A percentile compares a stretch with the other conserved stretches of the same genome.
Conservation (phyloP, 2,113 vertebrate species). For the Cricetomys ansorgei region DNA sequence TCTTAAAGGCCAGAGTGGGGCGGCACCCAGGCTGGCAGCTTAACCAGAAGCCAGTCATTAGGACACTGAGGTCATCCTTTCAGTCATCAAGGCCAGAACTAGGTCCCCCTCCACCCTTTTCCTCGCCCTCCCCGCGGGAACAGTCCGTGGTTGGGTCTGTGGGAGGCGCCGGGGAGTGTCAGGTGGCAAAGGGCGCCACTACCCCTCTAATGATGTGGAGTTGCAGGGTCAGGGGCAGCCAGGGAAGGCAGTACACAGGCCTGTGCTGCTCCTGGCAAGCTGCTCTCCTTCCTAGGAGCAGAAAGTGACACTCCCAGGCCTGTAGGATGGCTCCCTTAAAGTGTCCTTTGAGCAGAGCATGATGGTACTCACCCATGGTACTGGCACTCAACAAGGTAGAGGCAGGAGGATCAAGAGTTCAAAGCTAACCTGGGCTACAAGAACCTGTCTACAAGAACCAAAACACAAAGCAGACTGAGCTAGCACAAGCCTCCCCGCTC, state of each 20-base stretch:
- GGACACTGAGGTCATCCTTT: conserved; percentile 40
- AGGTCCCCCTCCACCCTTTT: conserved; percentile 11
- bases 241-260: not conserved
- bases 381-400: not conserved
- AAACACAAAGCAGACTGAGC: too few relatives aligned
- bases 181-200: not conserved
- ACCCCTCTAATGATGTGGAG: not conserved
- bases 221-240: not conserved
- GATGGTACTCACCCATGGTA: fast-evolving
- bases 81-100: conserved; percentile 38
- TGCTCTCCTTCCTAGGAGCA: not conserved
- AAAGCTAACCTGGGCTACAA: not conserved
- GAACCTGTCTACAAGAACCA: not conserved
- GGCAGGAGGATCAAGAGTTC: not conserved
- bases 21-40: not conserved
- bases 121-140: conserved; percentile 50
- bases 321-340: not conserved
- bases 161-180: not conserved
- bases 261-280: not conserved
- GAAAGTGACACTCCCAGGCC: not conserved
- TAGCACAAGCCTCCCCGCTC: not conserved
- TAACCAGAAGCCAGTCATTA: conserved; percentile 33
- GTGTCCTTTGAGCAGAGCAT: not conserved
- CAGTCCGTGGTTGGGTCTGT: not conserved
- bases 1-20: not conserved